Conservation (phyloP, 2,888 invertebrate species). For the Eupithecia tripunctaria region DNA sequence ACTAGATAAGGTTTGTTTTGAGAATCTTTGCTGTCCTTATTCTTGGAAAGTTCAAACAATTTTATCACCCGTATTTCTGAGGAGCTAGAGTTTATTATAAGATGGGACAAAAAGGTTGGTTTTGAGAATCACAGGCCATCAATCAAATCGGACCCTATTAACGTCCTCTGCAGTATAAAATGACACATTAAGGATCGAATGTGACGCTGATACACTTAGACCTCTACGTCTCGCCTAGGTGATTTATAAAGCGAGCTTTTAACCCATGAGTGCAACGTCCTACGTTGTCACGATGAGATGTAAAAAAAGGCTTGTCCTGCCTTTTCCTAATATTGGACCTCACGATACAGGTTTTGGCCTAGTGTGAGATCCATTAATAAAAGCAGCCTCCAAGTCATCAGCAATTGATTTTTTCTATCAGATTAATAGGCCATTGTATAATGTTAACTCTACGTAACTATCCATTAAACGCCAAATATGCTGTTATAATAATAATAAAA, state of each 20-base stretch:
- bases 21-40: neutral
- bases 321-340: too few species aligned
- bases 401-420: too few species aligned
- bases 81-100: slow-evolving; percentile 9
- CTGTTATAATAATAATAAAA: too few species aligned
- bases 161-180: slow-evolving; percentile 59
- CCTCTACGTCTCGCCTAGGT: neutral
- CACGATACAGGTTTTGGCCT: too few species aligned
- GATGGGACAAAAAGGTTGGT: slow-evolving; percentile 4
- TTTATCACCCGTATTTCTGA: slow-evolving; percentile 10
- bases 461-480: too few species aligned
- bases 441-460: too few species aligned
- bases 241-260: neutral
- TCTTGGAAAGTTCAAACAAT: neutral
- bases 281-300: neutral
- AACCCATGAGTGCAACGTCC: neutral
- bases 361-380: too few species aligned
- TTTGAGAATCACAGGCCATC: slow-evolving; percentile 51
- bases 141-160: slow-evolving; percentile 65
- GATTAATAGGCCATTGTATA: too few species aligned
- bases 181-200: slow-evolving; percentile 55
- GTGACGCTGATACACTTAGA: neutral
- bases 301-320: neutral
- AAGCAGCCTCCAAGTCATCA: too few species aligned
- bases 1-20: slow-evolving; percentile 26